Conservation (phyloP, 35 echinoderm and acorn worm genomes). For the Lytechinus variegatus region DNA sequence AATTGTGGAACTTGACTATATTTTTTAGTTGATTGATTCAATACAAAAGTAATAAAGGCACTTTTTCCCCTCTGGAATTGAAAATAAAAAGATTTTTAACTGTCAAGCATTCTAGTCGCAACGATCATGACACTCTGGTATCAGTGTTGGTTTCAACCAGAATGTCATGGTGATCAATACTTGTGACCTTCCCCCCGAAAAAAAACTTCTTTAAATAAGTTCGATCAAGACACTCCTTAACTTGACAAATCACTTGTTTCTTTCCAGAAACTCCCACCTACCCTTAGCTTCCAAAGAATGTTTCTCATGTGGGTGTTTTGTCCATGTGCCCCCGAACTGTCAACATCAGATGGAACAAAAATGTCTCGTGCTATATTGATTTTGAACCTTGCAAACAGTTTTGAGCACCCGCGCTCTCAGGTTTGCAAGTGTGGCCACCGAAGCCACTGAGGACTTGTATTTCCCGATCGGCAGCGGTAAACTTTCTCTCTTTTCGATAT, state of each 20-base stretch:
- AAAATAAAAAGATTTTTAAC: too few species aligned
- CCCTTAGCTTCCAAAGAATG: neutral
- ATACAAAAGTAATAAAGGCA: too few species aligned
- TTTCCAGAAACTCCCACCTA: neutral
- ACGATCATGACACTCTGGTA: neutral
- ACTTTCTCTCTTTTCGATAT: neutral
- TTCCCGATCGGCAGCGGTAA: slow-evolving; percentile 5
- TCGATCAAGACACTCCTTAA: neutral
- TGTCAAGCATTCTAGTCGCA: too few species aligned
- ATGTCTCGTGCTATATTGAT: neutral
- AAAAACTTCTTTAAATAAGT: neutral
- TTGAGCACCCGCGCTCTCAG: neutral
- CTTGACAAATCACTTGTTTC: neutral
- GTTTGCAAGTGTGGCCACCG: neutral
- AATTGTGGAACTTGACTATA: too few species aligned
- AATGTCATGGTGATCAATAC: neutral
- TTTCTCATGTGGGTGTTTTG: neutral
- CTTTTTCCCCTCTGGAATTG: too few species aligned
- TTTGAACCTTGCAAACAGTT: neutral
- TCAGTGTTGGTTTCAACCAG: neutral
- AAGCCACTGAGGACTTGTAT: neutral
- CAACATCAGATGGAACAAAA: neutral
- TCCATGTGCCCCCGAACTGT: neutral
- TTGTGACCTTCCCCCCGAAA: neutral
- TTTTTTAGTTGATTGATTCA: too few species aligned